Conservation (phyloP, 1,140 invertebrate genomes). For the Atta texana region DNA sequence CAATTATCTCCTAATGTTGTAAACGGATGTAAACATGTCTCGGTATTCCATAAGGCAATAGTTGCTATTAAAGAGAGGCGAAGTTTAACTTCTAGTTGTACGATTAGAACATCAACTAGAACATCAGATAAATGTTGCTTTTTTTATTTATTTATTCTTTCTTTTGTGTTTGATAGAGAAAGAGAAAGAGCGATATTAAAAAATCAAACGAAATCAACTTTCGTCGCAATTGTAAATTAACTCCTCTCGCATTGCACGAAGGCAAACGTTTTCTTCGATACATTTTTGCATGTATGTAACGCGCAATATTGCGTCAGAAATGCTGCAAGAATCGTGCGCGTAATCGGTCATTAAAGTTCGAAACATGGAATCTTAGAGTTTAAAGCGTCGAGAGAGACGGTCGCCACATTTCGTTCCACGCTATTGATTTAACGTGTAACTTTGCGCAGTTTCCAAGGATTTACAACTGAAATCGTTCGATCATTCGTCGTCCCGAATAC, state of each 20-base stretch:
- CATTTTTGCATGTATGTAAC: conserved; percentile 6
- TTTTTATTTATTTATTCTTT: background rate
- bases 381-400: background rate
- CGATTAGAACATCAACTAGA: background rate
- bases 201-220: background rate
- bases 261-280: background rate
- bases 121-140: background rate
- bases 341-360: conserved; percentile 14
- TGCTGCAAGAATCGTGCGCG: background rate
- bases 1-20: background rate
- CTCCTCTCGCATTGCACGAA: background rate
- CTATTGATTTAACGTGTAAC: conserved; percentile 45
- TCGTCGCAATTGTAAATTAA: background rate
- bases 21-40: background rate
- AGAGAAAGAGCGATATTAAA: background rate
- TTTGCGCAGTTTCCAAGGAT: conserved; percentile 28
- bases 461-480: conserved; percentile 31
- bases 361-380: background rate
- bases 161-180: background rate
- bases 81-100: background rate
- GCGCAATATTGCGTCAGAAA: background rate
- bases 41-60: background rate
- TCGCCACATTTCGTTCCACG: background rate
- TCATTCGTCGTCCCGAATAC: conserved; percentile 29
- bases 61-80: background rate